Conservation (phyloP, 2,113 vertebrate genomes). For the Phrynocephalus versicolor region DNA sequence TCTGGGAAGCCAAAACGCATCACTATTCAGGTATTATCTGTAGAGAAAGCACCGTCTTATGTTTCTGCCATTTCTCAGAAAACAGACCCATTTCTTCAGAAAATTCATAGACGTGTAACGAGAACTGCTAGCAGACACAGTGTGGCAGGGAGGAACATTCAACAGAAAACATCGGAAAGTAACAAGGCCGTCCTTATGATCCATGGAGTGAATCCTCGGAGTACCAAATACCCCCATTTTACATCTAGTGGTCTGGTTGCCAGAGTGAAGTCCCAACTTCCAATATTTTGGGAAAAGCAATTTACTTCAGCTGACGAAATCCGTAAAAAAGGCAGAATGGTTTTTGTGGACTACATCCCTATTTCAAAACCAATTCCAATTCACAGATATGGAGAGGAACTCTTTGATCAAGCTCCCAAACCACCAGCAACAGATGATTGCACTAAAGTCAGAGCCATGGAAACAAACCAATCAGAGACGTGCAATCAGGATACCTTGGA, state of each 20-base stretch:
- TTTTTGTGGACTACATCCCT: constrained; percentile 27
- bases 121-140: background rate
- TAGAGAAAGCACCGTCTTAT: constrained; percentile 1
- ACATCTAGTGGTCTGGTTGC: background rate
- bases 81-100: constrained; percentile 4
- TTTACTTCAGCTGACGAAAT: background rate
- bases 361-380: constrained; percentile 38
- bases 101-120: background rate
- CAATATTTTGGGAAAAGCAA: background rate
- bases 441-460: background rate
- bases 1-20: constrained; percentile 8
- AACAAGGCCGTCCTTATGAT: constrained; percentile 16
- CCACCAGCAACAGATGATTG: background rate
- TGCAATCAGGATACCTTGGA: background rate
- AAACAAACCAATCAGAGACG: background rate
- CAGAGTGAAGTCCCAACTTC: background rate
- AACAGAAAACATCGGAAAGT: background rate
- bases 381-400: background rate
- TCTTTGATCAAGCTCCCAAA: too few species aligned
- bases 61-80: background rate
- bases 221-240: background rate
- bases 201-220: constrained; percentile 23
- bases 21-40: constrained; percentile 10
- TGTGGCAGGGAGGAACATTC: background rate
- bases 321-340: background rate